Evolutionary conservation across 1,140 invertebrate genomes (phyloP), one percentile per base, ranked within the genome.

Genomic region (Drosophila sp.): DNA sequence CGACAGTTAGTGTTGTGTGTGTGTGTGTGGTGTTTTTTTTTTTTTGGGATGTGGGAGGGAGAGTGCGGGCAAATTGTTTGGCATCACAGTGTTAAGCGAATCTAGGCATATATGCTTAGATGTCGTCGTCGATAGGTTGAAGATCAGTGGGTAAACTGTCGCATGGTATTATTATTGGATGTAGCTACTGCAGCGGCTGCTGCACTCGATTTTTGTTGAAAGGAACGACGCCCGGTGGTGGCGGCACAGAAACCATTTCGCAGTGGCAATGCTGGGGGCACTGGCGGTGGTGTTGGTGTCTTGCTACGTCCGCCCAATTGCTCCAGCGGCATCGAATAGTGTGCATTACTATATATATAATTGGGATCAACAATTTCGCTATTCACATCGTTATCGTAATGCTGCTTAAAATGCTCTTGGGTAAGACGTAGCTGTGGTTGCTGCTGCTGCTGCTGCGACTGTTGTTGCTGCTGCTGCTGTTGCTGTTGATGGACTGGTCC

Each of bases 271-370:
- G 91, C 91, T 67, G 91, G 91, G 11, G 91, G 91, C 65, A 91
- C 38, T 27, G 91, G 91, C 3, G 91, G 91, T 32, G 90, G 91
- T 11, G 91, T 91, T 0, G 91, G 91, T 4, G 91, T 91, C 70
- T 91, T 90, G 66, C 66, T 71, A 55, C 75, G 79, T 7, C 79
- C 32, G 0, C 35, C 79, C 54, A 79, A n/a, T 58, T 91, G 91
- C 78, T 92, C 91, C 60, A 92, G 38, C 1, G 91, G 91, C 83
- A 92, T 58, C 5, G 91, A 92, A 44, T 92, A 92, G 60, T 92
- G 91, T 0, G 91, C 76, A 61, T 92, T 92, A 69, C 83, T 87
- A 71, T 92, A 91, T 38, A 92, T 92, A 47, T 92, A 92, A 58
- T 91, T 91, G 54, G 90, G 74, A 64, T 91, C 90, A 65, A 91